These are phyloP conservation scores for Luperina nickerlii DNA, from an alignment of 2,888 invertebrate species.

Conservation along the genomic window DNA sequence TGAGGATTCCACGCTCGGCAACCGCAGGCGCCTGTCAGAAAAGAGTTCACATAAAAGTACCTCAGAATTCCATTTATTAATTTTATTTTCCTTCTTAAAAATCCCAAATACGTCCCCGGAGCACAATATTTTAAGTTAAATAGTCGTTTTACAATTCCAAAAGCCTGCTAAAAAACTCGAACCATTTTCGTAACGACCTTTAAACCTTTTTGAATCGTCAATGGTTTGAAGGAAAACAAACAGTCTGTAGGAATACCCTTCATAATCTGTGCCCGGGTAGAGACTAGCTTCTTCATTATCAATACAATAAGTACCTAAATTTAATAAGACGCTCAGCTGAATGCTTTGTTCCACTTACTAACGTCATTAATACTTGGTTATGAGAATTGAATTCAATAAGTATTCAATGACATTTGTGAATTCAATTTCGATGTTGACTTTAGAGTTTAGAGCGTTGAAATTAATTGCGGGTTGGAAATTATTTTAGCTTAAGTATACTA, in stretches of 20 bases:
- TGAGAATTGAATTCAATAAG: constrained; percentile 56
- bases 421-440: constrained; percentile 49
- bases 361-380: constrained; percentile 51
- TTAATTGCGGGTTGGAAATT: constrained; percentile 8
- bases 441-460: constrained; percentile 26
- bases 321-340: constrained; percentile 69
- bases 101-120: constrained; percentile 35
- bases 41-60: constrained; percentile 14
- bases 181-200: constrained; percentile 26
- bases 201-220: constrained; percentile 6
- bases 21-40: not conserved
- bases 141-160: constrained; percentile 31
- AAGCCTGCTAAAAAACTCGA: constrained; percentile 11
- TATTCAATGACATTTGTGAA: constrained; percentile 54
- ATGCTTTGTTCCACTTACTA: constrained; percentile 46
- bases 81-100: constrained; percentile 37
- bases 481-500: constrained; percentile 7
- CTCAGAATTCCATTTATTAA: constrained; percentile 19
- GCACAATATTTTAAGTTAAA: constrained; percentile 44
- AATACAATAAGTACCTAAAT: constrained; percentile 73
- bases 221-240: constrained; percentile 38
- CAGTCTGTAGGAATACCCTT: constrained; percentile 39
- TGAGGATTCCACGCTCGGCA: not conserved
- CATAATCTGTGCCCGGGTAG: constrained; percentile 46
- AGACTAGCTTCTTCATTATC: constrained; percentile 72